Base-by-base conservation (phyloP, 2,113 vertebrate species). In the Cyprinodon variegatus region DNA sequence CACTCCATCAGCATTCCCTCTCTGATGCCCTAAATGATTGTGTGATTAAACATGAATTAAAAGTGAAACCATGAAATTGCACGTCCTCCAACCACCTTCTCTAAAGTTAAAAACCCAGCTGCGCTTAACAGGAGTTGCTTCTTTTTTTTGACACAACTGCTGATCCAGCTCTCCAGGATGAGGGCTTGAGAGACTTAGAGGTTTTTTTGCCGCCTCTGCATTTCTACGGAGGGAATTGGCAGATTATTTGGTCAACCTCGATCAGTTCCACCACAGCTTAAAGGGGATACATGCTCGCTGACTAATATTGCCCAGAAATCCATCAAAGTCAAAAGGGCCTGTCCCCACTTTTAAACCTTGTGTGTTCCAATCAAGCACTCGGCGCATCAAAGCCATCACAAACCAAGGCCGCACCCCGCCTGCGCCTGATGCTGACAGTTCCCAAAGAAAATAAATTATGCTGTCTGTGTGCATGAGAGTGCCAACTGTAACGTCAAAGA, bases 171-270 rank as follows among this genome's bases (percentile, higher is more conserved):
- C 88, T 88, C 15, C 39, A 84, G 92, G 91, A 94, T 89, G 90
- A 91, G 89, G 83, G 88, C 90, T 89, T 86, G 81, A 74, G 87
- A 88, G 93, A 88, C 89, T 94, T 93, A 91, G 87, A 88, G 87
- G 13, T 50, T 29, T 82, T 89, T 93, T 90, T 91, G 92, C 92
- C 86, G 67, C 70, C 91, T 89, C 86, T 83, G 92, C 93, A 92
- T 91, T 94, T 91, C 90, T 85, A 74, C 74, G 79, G 83, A 90
- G 91, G 90, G 89, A 94, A 94, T 92, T 93, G 93, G 92, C 89
- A 93, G 93, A 95, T 94, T 93, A 94, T 94, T 94, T 94, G 92
- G 91, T 93, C 93, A 93, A 90, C 91, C 92, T 89, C 87, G 90
- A 93, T 94, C 93, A 85, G 92, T 94, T 94, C 92, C 93, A 91